Conservation (phyloP, 2,888 invertebrate species). For the Acanthosepion esculentum region DNA sequence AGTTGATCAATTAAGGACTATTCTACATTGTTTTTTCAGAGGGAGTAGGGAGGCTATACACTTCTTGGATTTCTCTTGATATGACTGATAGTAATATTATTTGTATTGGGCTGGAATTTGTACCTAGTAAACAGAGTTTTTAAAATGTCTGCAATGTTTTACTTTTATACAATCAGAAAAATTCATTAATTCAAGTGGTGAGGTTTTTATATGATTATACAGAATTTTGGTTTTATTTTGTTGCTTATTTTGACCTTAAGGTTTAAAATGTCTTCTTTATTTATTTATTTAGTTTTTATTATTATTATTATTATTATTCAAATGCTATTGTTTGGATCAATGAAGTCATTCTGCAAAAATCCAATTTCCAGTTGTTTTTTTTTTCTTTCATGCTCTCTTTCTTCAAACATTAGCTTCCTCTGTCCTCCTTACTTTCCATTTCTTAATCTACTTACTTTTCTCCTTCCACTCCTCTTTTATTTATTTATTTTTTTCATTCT, state of each 20-base stretch:
- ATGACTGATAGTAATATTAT: too few relatives aligned
- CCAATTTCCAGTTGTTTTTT: background rate
- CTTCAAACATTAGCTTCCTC: background rate
- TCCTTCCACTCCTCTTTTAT: too few relatives aligned
- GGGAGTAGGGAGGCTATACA: background rate
- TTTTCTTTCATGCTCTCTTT: background rate
- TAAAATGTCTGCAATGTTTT: background rate
- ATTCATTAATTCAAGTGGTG: background rate
- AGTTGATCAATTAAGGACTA: too few relatives aligned
- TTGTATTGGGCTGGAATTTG: background rate
- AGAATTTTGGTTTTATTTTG: background rate
- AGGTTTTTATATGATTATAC: background rate
- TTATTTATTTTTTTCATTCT: background rate
- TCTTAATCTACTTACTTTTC: too few relatives aligned
- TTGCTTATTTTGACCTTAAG: too few relatives aligned
- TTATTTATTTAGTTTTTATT: too few relatives aligned
- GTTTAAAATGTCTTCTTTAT: too few relatives aligned
- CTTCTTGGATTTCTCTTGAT: background rate
- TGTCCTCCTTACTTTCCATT: background rate
- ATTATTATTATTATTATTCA: too few relatives aligned
- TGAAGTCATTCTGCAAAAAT: too few relatives aligned
- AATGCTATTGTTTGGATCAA: too few relatives aligned
- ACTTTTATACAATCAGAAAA: background rate
- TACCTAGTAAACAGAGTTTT: background rate
- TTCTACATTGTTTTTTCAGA: background rate